Conservation (phyloP, 2,797 vertebrate genomes). For the Danio albolineatus region DNA sequence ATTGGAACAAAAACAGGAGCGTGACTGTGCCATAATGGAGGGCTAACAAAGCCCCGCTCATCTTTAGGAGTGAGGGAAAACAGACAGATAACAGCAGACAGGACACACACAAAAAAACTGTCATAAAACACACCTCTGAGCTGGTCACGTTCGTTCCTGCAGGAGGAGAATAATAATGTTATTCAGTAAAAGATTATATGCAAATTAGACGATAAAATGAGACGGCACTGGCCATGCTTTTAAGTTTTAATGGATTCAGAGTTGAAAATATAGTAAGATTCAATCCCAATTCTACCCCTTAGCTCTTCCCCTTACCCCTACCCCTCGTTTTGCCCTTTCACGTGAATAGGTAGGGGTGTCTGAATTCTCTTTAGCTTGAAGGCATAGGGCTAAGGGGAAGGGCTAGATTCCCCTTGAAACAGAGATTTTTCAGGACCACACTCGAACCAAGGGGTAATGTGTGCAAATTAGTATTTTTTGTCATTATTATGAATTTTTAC, state of each 20-base stretch:
- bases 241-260: not conserved
- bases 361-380: too few species aligned
- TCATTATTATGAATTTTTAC: too few species aligned
- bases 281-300: too few species aligned
- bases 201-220: slow-evolving; percentile 67
- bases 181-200: slow-evolving; percentile 75
- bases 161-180: slow-evolving; percentile 71
- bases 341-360: too few species aligned
- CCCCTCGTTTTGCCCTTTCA: too few species aligned
- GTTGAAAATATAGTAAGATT: too few species aligned
- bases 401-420: too few species aligned
- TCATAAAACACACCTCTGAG: slow-evolving; percentile 73
- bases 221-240: not conserved
- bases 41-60: slow-evolving; percentile 77
- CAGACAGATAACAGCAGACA: slow-evolving; percentile 54
- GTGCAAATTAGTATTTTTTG: too few species aligned
- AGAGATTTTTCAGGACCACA: too few species aligned
- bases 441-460: too few species aligned
- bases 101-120: slow-evolving; percentile 62
- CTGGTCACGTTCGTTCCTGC: slow-evolving; percentile 72
- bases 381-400: too few species aligned
- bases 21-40: slow-evolving; percentile 82
- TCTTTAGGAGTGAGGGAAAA: slow-evolving; percentile 73
- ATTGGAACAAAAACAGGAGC: slow-evolving; percentile 77
- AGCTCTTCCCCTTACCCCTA: too few species aligned